Evolutionary conservation across 1,140 invertebrate species (phyloP), one percentile per base, ranked within the genome.

Genomic region (Eriosoma lanigerum): DNA sequence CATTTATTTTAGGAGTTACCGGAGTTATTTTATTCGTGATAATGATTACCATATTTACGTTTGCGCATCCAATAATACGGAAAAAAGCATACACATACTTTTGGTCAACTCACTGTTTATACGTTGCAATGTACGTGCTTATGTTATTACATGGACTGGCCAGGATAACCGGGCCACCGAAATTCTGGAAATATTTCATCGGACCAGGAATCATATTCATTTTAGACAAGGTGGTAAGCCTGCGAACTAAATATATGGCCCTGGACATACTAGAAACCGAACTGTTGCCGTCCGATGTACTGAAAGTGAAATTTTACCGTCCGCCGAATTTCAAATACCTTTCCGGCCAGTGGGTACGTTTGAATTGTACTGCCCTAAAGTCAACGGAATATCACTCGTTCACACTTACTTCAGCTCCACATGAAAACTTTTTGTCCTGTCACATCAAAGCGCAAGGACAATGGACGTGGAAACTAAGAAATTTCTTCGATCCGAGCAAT

Each of bases 371-470:
- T 0, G 92, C 93, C 0, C 97, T 99, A 84, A 90, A 92, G 80
- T 92, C 92, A 26, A 92, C 95, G 82, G 98, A 99, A 86, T 98
- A 96, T 86, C 98, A 99, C 86, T 97, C 97, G 0, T 98, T 99
- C 84, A 99, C 98, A 0, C 86, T 99, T 60, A 99, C 98, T 0
- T 99, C 97, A 17, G 97, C 97, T 1, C 98, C 98, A 0, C 97
- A 99, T 84, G 96, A 99, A 85, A 98, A 98, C 86, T 97, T 93
- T 84, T 87, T 99, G 0, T 97, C 96, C 1, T 96, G 98, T 83
- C 97, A 99, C 85, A 98, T 99, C 82, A 98, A 99, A 87, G 96
- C 96, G 0, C 96, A 98, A 85, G 98, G 98, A 0, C 98, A 97
- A 0, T 99, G 97, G 97, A 99, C 98, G 0, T 98, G 96, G 96